A percentile compares a stretch with the other conserved stretches of the same genome.
Conservation (phyloP, 1,140 invertebrate species). For the Eumeta japonica region DNA sequence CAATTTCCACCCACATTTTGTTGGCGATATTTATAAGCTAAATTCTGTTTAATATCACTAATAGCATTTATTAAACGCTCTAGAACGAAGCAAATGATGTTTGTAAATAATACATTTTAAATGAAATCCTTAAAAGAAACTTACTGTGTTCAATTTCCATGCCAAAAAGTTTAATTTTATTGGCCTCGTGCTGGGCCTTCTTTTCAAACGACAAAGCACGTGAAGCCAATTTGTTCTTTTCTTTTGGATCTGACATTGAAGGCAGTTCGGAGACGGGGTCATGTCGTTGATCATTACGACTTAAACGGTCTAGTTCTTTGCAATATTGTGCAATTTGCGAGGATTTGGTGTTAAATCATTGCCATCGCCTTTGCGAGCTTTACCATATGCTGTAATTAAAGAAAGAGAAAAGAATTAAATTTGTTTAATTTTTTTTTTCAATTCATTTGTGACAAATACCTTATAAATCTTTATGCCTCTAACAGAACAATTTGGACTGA, state of each 20-base stretch:
- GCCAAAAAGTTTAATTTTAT: constrained; percentile 92
- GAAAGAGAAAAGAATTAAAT: neutral
- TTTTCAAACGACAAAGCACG: constrained; percentile 93
- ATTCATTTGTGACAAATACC: neutral
- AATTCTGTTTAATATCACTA: no score
- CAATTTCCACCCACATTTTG: no score
- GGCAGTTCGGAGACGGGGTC: constrained; percentile 93
- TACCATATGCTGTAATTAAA: constrained; percentile 70
- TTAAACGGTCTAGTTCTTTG: constrained; percentile 88
- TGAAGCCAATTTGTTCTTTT: constrained; percentile 97
- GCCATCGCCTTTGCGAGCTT: constrained; percentile 94
- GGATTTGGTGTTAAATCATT: constrained; percentile 96
- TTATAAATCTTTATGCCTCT: neutral
- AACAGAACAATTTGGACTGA: no score
- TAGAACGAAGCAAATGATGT: no score
- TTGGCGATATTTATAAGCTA: no score
- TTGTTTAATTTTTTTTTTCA: neutral
- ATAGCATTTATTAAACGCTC: no score
- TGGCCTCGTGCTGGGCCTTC: constrained; percentile 92
- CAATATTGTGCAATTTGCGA: constrained; percentile 85
- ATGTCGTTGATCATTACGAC: constrained; percentile 91
- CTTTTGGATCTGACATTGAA: constrained; percentile 84
- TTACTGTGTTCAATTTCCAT: constrained; percentile 92
- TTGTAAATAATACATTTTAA: no score
- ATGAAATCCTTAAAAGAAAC: no score